Conservation (phyloP, 2,113 vertebrate genomes). For the Clinocottus analis region DNA sequence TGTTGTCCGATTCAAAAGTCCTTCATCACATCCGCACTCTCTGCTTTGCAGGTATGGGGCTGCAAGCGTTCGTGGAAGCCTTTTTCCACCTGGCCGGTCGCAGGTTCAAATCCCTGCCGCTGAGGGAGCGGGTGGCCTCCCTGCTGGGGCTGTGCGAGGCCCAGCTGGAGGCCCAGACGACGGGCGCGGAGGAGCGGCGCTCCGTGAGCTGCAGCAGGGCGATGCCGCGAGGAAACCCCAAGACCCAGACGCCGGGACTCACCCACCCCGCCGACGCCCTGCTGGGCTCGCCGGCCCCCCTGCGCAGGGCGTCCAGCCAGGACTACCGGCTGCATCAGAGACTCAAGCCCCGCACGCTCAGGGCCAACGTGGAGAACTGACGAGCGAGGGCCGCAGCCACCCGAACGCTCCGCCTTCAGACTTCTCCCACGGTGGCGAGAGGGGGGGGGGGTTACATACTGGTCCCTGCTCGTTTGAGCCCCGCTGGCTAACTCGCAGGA, state of each 20-base stretch:
- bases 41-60: slow-evolving; percentile 88
- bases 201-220: slow-evolving; percentile 79
- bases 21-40: no score
- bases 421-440: slow-evolving; percentile 33
- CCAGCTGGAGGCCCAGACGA: slow-evolving; percentile 81
- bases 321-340: slow-evolving; percentile 66
- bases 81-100: slow-evolving; percentile 91
- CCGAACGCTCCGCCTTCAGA: slow-evolving; percentile 34
- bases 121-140: slow-evolving; percentile 86
- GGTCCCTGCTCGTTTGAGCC: slow-evolving; percentile 37
- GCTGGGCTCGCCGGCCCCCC: slow-evolving; percentile 33
- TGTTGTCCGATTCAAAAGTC: not conserved
- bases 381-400: not conserved
- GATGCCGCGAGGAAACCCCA: slow-evolving; percentile 14
- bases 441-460: no score
- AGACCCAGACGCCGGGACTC: slow-evolving; percentile 25
- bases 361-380: slow-evolving; percentile 77
- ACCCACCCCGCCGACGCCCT: slow-evolving; percentile 27
- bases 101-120: slow-evolving; percentile 85
- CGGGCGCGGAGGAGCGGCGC: slow-evolving; percentile 78
- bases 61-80: slow-evolving; percentile 94
- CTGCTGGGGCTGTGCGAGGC: slow-evolving; percentile 89
- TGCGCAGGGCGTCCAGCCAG: slow-evolving; percentile 65
- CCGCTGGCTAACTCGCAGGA: slow-evolving; percentile 41
- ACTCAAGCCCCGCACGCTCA: slow-evolving; percentile 63